Base-by-base conservation (phyloP, 2,113 vertebrate genomes). In the Morone saxatilis region DNA sequence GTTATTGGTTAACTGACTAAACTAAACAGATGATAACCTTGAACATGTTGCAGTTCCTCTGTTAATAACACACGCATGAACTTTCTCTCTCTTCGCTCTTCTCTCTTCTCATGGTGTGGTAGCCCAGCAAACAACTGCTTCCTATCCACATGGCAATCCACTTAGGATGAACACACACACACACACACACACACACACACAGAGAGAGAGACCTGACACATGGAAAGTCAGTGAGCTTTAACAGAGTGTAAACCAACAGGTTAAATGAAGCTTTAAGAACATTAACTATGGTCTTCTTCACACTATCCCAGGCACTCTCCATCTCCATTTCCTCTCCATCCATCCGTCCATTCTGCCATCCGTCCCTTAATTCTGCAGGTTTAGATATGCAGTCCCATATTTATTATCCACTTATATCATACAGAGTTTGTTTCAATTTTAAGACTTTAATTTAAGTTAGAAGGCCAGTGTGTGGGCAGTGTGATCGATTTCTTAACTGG, bases 221-320 rank as follows among this genome's bases (percentile, higher is more conserved):
- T 70, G 20, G 31, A 73, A 73, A 89, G 70, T 45, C 61, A 78
- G 43, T 81, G 65, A 74, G 14, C 54, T 65, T 70, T 53, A 81
- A 73, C 80, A 80, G 81, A 76, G 20, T 73, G 77, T 53, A 77
- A 82, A 84, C 51, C 75, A 83, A 48, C 76, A 78, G 45, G 38
- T 40, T 83, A 77, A 81, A 83, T 86, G 31, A 84, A 88, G 69
- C 88, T 85, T 86, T 63, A 70, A 71, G 41, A 81, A 67, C 71
- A 80, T 76, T 63, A 69, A 80, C n/a, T 40, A 41, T 68, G 61
- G 47, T 76, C 61, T 65, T 69, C 22, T 71, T 51, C 47, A 60
- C 74, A 66, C 19, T 59, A 5, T 53, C 65, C 59, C 50, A n/a
- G 61, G 60, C 45, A 54, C 54, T 67, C 51, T 54, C 6, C 38